Evolutionary conservation across 2,113 vertebrate genomes (phyloP).

Genomic region (Eidolon helvum): DNA sequence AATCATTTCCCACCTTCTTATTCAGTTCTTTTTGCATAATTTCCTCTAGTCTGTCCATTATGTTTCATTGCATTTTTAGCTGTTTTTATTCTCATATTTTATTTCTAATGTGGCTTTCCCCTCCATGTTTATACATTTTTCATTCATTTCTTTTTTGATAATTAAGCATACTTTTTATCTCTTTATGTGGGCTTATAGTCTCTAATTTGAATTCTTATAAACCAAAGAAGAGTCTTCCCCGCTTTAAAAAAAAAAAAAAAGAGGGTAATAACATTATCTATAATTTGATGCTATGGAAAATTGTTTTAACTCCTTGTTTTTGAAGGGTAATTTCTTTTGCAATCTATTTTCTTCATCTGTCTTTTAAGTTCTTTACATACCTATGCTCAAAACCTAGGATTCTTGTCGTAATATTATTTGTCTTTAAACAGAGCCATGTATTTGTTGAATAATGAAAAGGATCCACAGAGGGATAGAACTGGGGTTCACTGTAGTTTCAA

Average conservation of each 20-base stretch:
- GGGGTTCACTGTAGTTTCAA: not conserved
- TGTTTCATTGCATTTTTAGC: not conserved
- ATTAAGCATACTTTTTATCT: not conserved
- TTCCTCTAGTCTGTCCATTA: not conserved
- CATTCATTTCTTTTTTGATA: not conserved
- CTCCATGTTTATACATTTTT: not conserved
- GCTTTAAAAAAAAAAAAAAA: not conserved
- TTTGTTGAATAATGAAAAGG: not conserved
- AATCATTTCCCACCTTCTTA: not conserved
- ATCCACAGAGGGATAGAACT: not conserved
- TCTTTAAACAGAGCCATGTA: not conserved
- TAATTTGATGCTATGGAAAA: not conserved
- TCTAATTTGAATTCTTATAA: constrained; percentile 7
- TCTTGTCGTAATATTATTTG: not conserved
- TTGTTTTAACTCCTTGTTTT: not conserved
- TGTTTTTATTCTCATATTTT: constrained; percentile 17
- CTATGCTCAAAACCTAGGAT: not conserved
- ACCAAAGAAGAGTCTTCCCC: not conserved
- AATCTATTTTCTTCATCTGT: not conserved
- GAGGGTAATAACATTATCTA: not conserved
- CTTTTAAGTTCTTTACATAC: not conserved
- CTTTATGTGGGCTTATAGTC: not conserved
- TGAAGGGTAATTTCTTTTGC: not conserved
- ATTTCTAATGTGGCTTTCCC: not conserved
- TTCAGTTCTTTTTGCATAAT: not conserved